These are phyloP conservation scores for Collichthys lucidus DNA, from an alignment of 2,113 vertebrate species.

Conservation along the genomic window DNA sequence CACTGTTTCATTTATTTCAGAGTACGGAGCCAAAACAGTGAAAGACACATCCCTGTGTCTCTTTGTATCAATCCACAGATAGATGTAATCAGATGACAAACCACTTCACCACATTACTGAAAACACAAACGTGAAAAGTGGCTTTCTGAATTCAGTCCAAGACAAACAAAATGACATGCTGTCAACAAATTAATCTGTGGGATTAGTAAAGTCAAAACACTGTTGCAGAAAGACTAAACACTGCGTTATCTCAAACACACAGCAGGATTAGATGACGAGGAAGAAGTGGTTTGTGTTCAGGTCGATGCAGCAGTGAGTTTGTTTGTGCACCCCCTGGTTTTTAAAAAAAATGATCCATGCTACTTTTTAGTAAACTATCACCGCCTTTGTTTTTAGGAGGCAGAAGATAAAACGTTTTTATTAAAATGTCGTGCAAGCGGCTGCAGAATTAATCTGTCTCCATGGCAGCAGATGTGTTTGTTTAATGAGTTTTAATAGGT, in stretches of 20 bases:
- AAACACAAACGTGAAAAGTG: constrained; percentile 2
- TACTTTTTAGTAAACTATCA: background rate
- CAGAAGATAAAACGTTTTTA: background rate
- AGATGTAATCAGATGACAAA: background rate
- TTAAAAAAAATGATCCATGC: constrained; percentile 23
- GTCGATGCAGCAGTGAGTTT: background rate
- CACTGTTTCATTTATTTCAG: constrained; percentile 12
- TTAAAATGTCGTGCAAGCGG: constrained; percentile 11
- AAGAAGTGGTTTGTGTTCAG: background rate
- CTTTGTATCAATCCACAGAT: background rate
- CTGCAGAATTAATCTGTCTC: constrained; percentile 20
- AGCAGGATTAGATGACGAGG: constrained; percentile 1
- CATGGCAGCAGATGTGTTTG: constrained; percentile 48
- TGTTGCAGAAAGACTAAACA: background rate
- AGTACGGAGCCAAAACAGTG: background rate
- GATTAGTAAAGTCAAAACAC: constrained; percentile 6
- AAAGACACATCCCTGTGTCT: background rate
- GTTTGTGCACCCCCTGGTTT: constrained; percentile 20
- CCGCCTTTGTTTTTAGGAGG: background rate
- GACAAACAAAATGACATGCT: constrained; percentile 28
- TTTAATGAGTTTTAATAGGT: constrained; percentile 15
- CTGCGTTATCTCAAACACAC: background rate
- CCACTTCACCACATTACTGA: background rate
- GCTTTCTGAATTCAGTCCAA: constrained; percentile 10
- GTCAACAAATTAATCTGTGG: constrained; percentile 25